These are phyloP conservation scores for Dasyprocta punctata DNA, from an alignment of 2,113 vertebrate genomes.

Conservation along the genomic window DNA sequence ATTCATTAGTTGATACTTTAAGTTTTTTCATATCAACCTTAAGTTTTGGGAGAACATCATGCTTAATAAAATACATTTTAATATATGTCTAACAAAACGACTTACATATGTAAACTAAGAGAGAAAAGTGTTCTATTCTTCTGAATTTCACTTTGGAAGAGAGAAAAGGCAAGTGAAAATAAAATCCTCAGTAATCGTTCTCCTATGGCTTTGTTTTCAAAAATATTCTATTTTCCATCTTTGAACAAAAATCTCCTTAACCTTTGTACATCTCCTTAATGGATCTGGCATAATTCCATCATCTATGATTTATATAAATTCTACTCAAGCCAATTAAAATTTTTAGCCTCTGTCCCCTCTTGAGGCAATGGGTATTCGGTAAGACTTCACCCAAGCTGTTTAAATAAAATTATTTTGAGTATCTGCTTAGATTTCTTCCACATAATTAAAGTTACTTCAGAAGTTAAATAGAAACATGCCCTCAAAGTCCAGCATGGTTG, in stretches of 20 bases:
- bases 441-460: conserved; percentile 69
- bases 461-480: conserved; percentile 60
- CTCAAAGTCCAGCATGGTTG: conserved; percentile 22
- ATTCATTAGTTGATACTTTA: conserved; percentile 41
- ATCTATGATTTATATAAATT: conserved; percentile 66
- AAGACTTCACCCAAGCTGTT: conserved; percentile 52
- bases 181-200: conserved; percentile 24
- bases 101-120: neutral
- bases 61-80: conserved; percentile 41
- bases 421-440: conserved; percentile 66
- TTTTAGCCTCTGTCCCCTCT: conserved; percentile 41
- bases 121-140: neutral
- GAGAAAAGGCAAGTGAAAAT: conserved; percentile 14
- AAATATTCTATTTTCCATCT: conserved; percentile 52
- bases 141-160: conserved; percentile 24
- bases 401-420: conserved; percentile 70
- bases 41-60: conserved; percentile 21
- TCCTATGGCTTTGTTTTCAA: conserved; percentile 50
- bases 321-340: conserved; percentile 74
- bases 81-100: conserved; percentile 9
- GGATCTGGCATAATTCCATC: conserved; percentile 66
- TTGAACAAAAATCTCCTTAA: conserved; percentile 67
- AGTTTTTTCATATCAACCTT: conserved; percentile 45
- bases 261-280: conserved; percentile 58
- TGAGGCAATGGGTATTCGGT: conserved; percentile 28